phyloP scores from a whole-genome alignment of 1,140 invertebrate genomes.

The Drosophila nasuta region DNA sequence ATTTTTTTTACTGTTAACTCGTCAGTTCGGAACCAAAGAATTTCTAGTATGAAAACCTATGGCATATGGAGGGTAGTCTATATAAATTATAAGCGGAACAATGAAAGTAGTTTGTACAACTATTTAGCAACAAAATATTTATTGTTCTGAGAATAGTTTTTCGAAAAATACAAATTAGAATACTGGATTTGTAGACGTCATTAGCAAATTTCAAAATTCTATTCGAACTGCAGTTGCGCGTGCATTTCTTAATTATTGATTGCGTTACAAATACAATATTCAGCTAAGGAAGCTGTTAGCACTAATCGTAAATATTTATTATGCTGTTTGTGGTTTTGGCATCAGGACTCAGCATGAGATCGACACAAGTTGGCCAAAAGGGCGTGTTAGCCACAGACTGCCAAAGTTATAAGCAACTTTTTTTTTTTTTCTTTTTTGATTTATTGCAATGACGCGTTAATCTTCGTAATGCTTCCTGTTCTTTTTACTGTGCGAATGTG shows the following conservation, averaged over 20 bases:
- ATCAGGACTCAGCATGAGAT: not conserved
- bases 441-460: conserved; percentile 62
- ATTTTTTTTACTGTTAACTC: no score
- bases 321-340: conserved; percentile 27
- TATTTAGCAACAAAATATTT: no score
- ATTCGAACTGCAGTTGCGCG: not conserved
- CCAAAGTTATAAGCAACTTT: conserved; percentile 60
- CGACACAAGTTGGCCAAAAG: conserved; percentile 37
- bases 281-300: conserved; percentile 67
- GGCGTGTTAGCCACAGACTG: conserved; percentile 52
- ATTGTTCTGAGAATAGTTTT: no score
- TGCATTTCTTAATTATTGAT: conserved; percentile 41
- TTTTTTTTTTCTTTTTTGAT: conserved; percentile 46
- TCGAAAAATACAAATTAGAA: conserved; percentile 10
- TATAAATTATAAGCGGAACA: no score
- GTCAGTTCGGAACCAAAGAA: not conserved
- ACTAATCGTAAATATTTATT: conserved; percentile 27
- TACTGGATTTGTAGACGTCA: conserved; percentile 4
- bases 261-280: no score
- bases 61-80: no score
- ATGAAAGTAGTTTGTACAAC: no score
- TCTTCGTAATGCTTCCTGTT: conserved; percentile 70
- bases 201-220: not conserved
- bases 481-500: conserved; percentile 19
- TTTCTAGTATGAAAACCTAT: conserved; percentile 1